Evolutionary conservation across 2,888 invertebrate species (phyloP), one percentile per base, ranked within the genome.

Genomic region (Melinaea menophilus): DNA sequence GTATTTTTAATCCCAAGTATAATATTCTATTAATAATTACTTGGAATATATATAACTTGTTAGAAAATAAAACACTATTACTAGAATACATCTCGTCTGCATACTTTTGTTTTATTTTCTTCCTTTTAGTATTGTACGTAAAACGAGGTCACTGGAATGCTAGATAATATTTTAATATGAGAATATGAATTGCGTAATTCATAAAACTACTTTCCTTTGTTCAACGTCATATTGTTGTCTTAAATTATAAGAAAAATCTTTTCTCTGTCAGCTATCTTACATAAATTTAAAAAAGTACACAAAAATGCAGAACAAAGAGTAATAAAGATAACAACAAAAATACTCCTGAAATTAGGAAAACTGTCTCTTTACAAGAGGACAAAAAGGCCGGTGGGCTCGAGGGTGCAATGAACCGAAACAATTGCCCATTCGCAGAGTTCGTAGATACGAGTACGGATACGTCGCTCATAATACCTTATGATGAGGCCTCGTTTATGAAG

Each of bases 371-470:
- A 74, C 72, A 73, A 69, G 67, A 66, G 63, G 65, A 66, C 68
- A 64, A 69, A 64, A 69, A 71, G 65, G 69, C 71, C 69, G 76
- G 72, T 75, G 71, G 77, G 71, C 84, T 79, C 81, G 59, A 62
- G 83, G 80, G 84, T 75, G 75, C 78, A 76, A 80, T 82, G 79
- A 76, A 75, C 76, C 72, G 72, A 70, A 72, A 78, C 79, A 77
- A 82, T 82, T 77, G 80, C 75, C 80, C 74, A 80, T 83, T 79
- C 78, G 75, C 79, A 80, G 83, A 84, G 75, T 75, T 75, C 74
- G 72, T 71, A 72, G 69, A 72, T 71, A 70, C 65, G 69, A 71
- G 77, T 63, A 59, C 65, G 69, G 71, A 78, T 63, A 59, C 72
- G 74, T 72, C 71, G 74, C 76, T 73, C 72, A 71, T 75, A 77